These are phyloP conservation scores for Antrozous pallidus DNA, from an alignment of 2,797 vertebrate genomes.

Conservation along the genomic window DNA sequence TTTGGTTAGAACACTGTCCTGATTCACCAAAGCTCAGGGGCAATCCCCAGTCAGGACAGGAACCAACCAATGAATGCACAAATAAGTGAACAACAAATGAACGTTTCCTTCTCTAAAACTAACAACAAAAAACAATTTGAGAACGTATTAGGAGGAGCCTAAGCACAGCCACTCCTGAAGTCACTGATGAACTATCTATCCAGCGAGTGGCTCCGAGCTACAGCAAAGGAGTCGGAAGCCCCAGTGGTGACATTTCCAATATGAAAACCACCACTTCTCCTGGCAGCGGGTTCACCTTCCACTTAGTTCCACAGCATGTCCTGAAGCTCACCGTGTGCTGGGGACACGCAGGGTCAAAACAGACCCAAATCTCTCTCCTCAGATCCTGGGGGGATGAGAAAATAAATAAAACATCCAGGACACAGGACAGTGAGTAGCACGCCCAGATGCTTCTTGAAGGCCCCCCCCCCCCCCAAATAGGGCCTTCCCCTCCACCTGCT, in stretches of 20 bases:
- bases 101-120: neutral
- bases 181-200: fast-evolving
- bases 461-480: no score
- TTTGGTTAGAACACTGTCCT: neutral
- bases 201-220: neutral
- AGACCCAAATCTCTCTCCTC: neutral
- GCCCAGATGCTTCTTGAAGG: no score
- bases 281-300: neutral
- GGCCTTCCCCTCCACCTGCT: neutral
- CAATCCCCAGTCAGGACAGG: neutral
- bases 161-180: neutral
- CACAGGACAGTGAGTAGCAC: neutral
- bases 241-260: neutral
- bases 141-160: neutral
- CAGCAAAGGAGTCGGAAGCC: neutral
- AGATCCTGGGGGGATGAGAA: neutral
- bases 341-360: no score
- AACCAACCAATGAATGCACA: neutral
- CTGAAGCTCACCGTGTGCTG: neutral
- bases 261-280: neutral
- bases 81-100: neutral
- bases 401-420: fast-evolving
- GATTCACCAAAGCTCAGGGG: neutral
- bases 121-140: no score
- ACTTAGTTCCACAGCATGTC: neutral